Evolutionary conservation across 2,888 invertebrate species (phyloP).

Genomic region (Metellina segmentata): DNA sequence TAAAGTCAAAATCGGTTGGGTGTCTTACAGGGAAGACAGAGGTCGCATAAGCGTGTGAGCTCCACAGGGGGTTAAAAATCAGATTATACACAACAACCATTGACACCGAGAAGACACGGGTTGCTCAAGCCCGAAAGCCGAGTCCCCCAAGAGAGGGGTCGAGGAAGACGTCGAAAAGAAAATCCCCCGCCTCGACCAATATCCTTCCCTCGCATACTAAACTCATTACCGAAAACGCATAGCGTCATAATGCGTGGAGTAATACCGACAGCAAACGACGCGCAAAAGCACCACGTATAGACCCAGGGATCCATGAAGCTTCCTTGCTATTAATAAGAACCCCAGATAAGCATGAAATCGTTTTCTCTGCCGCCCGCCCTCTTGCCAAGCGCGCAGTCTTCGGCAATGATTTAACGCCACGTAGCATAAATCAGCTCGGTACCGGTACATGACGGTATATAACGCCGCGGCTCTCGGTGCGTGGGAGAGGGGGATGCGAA

Average conservation of each 20-base stretch:
- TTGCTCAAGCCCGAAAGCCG: background rate
- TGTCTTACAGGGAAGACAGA: too few relatives aligned
- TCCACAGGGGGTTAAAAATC: too few relatives aligned
- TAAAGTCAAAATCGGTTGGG: too few relatives aligned
- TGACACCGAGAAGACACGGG: too few relatives aligned
- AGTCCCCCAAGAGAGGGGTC: background rate
- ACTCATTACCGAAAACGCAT: slow-evolving; percentile 46
- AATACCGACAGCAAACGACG: background rate
- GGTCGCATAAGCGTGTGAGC: too few relatives aligned
- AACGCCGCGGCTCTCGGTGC: background rate
- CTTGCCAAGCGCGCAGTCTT: slow-evolving; percentile 27
- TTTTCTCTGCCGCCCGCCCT: slow-evolving; percentile 46
- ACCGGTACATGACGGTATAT: slow-evolving; percentile 41
- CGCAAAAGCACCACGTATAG: slow-evolving; percentile 1
- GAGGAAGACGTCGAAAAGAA: background rate
- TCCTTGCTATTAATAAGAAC: slow-evolving; percentile 68
- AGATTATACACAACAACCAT: too few relatives aligned
- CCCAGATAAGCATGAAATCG: slow-evolving; percentile 73
- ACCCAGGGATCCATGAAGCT: slow-evolving; percentile 55
- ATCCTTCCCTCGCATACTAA: slow-evolving; percentile 21
- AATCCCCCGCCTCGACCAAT: slow-evolving; percentile 19
- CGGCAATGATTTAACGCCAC: slow-evolving; percentile 64
- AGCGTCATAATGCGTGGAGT: slow-evolving; percentile 22
- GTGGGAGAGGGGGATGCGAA: slow-evolving; percentile 21
- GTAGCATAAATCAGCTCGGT: slow-evolving; percentile 59